phyloP scores from a whole-genome alignment of 2,888 invertebrate genomes.

The Pseudococcus longispinus region DNA sequence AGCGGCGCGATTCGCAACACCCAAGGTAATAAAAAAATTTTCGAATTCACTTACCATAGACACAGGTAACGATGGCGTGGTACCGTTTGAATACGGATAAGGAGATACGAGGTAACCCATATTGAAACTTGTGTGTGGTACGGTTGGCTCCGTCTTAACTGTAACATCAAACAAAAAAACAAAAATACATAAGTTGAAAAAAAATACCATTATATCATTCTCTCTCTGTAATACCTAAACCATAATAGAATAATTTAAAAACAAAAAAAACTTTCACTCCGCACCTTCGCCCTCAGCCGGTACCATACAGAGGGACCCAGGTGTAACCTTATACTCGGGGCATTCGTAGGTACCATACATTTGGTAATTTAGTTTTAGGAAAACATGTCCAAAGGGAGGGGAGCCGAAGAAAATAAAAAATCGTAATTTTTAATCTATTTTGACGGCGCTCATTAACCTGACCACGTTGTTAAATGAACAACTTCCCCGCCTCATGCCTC shows the following conservation, averaged over 20 bases:
- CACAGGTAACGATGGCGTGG: conserved; percentile 82
- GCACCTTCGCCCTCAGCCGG: not conserved
- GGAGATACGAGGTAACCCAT: conserved; percentile 93
- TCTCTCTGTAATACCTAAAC: not conserved
- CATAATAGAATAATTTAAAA: conserved; percentile 1
- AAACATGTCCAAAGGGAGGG: not conserved
- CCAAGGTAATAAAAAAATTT: not conserved
- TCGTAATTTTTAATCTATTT: conserved; percentile 37
- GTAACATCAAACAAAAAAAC: conserved; percentile 61
- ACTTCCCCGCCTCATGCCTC: not conserved
- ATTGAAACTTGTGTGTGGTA: conserved; percentile 78
- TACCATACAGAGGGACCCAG: not conserved
- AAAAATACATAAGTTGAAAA: not conserved
- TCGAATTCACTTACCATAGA: conserved; percentile 78
- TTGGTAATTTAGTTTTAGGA: not conserved
- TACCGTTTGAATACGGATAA: conserved; percentile 88
- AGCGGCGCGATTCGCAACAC: not conserved
- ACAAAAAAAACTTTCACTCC: not conserved
- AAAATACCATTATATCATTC: not conserved
- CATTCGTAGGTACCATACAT: not conserved
- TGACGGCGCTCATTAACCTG: conserved; percentile 35
- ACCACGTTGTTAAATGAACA: conserved; percentile 19
- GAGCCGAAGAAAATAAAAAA: not conserved
- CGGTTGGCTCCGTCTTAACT: conserved; percentile 55
- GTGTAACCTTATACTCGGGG: not conserved